phyloP scores from a whole-genome alignment of 2,797 vertebrate species.

The Podargus strigoides region DNA sequence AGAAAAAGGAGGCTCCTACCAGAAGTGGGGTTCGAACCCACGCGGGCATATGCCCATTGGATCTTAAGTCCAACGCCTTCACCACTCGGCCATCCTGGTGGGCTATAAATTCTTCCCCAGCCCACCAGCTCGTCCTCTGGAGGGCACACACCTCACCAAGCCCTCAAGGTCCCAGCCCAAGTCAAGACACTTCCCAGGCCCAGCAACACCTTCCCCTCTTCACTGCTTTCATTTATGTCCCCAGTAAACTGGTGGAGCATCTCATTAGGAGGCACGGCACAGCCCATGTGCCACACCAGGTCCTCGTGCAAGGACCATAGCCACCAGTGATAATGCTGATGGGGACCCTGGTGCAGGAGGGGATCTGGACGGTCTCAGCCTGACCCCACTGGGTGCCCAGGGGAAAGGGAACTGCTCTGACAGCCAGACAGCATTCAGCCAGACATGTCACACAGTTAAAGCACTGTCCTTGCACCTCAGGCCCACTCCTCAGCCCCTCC shows the following conservation, averaged over 20 bases:
- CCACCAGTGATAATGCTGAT: not conserved
- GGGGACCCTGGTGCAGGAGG: not conserved
- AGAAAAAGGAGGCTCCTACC: slow-evolving; percentile 12
- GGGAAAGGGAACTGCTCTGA: not conserved
- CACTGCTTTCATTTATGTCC: not conserved
- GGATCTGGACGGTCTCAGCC: not conserved
- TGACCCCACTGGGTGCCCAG: not conserved
- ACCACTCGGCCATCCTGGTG: slow-evolving; percentile 69
- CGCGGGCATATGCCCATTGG: slow-evolving; percentile 51
- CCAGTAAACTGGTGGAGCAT: not conserved
- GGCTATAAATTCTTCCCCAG: accelerated
- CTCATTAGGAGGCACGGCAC: not conserved
- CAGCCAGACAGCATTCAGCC: not conserved
- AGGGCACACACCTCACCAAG: not conserved
- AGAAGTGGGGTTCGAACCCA: slow-evolving; percentile 73
- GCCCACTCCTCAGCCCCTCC: not conserved
- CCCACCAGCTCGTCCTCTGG: not conserved
- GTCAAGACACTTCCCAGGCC: not conserved
- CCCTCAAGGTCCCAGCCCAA: accelerated
- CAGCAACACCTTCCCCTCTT: not conserved
- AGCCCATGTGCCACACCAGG: not conserved
- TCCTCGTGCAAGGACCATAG: not conserved
- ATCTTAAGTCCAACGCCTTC: slow-evolving; percentile 70
- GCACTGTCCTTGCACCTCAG: not conserved
- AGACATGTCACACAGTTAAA: not conserved